Base-by-base conservation (phyloP, 2,888 invertebrate genomes). In the Arctia plantaginis region DNA sequence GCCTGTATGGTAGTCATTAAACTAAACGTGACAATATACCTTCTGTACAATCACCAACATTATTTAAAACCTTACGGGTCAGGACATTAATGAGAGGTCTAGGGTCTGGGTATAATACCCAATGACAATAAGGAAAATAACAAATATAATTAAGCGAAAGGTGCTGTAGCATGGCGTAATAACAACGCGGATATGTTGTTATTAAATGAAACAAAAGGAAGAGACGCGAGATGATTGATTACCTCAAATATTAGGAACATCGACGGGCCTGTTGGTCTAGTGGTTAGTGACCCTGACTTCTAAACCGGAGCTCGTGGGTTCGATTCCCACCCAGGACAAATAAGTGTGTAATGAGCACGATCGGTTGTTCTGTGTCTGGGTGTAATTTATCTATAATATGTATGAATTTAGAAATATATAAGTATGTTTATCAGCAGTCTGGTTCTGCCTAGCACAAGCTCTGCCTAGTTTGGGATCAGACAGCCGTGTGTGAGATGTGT, bases 71-170 rank as follows among this genome's bases (percentile, higher is more conserved):
- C 59, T 13, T 30, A 18, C 4, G 62, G 62, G 62, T 62, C 30
- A 62, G 30, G 62, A 30, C 4, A 59, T 4, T 62, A 62, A 18
- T 62, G 27, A 18, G 6, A 30, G 30, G 47, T 47, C 35, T 35
- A 6, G 7, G n/a, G n/a, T 30, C 30, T 62, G 18, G 62, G 62
- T 62, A 7, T 62, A 62, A 27, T 30, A 30, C 30, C 30, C 7
- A 18, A 30, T 62, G 27, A 30, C 27, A 30, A 62, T 62, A 1
- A 62, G 62, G 62, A 62, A 62, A 62, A 62, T 62, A 62, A 62
- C 62, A 62, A 30, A 62, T 62, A 62, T 30, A 62, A 30, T 62
- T 30, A 62, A 30, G 62, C 30, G 62, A 62, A 62, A 62, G 62
- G 62, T 30, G 4, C 55, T 7, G 23, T 13, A 59, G 15, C 1